Conservation (phyloP, 1,140 invertebrate species). For the Pogonus chalceus region DNA sequence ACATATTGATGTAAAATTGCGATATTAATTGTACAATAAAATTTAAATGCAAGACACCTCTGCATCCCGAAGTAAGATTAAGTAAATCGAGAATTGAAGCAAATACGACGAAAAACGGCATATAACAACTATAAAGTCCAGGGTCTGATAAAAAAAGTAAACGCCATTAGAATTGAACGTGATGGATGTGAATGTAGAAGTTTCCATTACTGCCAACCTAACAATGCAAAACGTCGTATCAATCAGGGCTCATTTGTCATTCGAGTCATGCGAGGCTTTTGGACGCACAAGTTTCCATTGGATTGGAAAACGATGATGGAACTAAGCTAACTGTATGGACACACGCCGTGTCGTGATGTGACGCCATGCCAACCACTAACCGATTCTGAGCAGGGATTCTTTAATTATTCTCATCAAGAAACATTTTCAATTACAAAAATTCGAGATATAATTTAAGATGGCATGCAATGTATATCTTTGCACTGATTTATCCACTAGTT, state of each 20-base stretch:
- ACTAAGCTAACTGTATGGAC: neutral
- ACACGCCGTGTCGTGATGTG: neutral
- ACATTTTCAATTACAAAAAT: too few relatives aligned
- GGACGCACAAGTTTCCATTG: constrained; percentile 2
- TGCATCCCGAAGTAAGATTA: too few relatives aligned
- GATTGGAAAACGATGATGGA: constrained; percentile 2
- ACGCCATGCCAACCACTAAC: neutral
- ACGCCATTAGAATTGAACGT: neutral
- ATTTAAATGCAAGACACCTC: too few relatives aligned
- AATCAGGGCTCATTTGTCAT: constrained; percentile 7
- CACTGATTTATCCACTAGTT: too few relatives aligned
- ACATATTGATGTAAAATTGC: too few relatives aligned
- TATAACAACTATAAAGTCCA: neutral
- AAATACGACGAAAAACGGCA: neutral
- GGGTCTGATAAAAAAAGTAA: neutral
- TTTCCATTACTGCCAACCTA: constrained; percentile 2
- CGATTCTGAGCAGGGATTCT: too few relatives aligned
- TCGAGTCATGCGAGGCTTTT: neutral
- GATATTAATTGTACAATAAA: too few relatives aligned
- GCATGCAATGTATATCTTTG: too few relatives aligned
- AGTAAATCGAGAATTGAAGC: neutral
- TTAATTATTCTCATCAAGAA: too few relatives aligned
- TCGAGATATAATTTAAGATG: too few relatives aligned
- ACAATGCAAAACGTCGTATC: constrained; percentile 7
- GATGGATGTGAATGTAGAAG: constrained; percentile 6